These are phyloP conservation scores for Agrypnus murinus DNA, from an alignment of 2,888 invertebrate genomes.

Conservation along the genomic window DNA sequence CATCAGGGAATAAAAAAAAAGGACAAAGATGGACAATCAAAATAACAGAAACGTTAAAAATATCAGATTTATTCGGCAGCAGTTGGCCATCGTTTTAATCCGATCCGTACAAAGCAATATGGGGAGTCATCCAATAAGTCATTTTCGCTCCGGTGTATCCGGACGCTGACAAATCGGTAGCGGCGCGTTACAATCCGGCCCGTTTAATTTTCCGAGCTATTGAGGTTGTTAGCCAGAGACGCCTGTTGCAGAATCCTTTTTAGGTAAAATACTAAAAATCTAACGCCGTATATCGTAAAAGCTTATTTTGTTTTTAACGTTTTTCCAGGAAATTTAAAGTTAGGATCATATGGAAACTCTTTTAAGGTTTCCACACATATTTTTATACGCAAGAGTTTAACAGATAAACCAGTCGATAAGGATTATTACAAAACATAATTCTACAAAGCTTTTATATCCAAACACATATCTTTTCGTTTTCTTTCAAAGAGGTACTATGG, in stretches of 20 bases:
- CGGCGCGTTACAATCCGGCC: constrained; percentile 61
- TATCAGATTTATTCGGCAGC: background rate
- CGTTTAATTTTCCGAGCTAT: constrained; percentile 64
- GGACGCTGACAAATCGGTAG: constrained; percentile 61
- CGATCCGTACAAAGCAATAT: constrained; percentile 33
- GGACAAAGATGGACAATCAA: background rate
- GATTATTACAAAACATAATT: too few species aligned
- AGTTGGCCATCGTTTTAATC: constrained; percentile 18
- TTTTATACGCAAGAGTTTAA: too few species aligned
- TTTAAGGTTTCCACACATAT: too few species aligned
- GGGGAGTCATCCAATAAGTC: constrained; percentile 58
- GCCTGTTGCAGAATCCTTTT: constrained; percentile 47
- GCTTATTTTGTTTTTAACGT: constrained; percentile 21
- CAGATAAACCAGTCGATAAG: too few species aligned
- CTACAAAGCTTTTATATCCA: too few species aligned
- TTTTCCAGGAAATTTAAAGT: constrained; percentile 31
- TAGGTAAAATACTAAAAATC: constrained; percentile 38
- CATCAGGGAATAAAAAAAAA: too few species aligned
- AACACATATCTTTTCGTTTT: too few species aligned
- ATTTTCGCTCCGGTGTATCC: constrained; percentile 60
- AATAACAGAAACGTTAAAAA: constrained; percentile 17
- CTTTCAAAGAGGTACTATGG: too few species aligned
- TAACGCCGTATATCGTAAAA: constrained; percentile 9
- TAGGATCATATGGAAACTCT: too few species aligned
- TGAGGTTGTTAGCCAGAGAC: constrained; percentile 58